phyloP scores from a whole-genome alignment of 2,113 vertebrate genomes.

The Lates calcarifer region DNA sequence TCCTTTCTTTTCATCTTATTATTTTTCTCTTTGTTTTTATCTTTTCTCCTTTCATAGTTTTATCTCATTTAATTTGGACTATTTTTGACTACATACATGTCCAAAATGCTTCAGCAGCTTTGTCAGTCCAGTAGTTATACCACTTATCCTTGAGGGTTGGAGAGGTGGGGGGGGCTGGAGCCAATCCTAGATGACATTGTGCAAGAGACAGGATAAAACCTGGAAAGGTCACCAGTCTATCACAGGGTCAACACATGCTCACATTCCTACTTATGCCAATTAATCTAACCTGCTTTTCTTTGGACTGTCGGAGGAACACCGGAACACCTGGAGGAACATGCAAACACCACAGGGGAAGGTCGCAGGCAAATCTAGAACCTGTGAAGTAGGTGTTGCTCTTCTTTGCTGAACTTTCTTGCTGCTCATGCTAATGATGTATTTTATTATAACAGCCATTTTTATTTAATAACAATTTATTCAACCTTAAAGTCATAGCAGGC shows the following conservation, averaged over 20 bases:
- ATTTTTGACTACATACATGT: too few relatives aligned
- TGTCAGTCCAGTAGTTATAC: not conserved
- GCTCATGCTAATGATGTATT: not conserved
- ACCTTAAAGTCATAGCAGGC: slow-evolving; percentile 9
- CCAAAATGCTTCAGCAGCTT: not conserved
- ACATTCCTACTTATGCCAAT: not conserved
- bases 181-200: not conserved
- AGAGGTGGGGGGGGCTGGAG: not conserved
- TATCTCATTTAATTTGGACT: not conserved
- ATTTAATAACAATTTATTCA: slow-evolving; percentile 4
- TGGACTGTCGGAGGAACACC: not conserved
- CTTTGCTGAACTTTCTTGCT: not conserved
- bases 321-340: not conserved
- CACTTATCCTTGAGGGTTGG: not conserved
- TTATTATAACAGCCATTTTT: not conserved
- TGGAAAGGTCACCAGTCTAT: not conserved
- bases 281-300: not conserved
- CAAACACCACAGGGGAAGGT: too few relatives aligned
- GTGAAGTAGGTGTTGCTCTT: not conserved
- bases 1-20: not conserved
- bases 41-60: not conserved
- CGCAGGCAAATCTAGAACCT: not conserved
- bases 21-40: too few relatives aligned
- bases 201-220: not conserved
- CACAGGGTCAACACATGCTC: not conserved